Base-by-base conservation (phyloP, 2,797 vertebrate species). In the Heliangelus exortis region DNA sequence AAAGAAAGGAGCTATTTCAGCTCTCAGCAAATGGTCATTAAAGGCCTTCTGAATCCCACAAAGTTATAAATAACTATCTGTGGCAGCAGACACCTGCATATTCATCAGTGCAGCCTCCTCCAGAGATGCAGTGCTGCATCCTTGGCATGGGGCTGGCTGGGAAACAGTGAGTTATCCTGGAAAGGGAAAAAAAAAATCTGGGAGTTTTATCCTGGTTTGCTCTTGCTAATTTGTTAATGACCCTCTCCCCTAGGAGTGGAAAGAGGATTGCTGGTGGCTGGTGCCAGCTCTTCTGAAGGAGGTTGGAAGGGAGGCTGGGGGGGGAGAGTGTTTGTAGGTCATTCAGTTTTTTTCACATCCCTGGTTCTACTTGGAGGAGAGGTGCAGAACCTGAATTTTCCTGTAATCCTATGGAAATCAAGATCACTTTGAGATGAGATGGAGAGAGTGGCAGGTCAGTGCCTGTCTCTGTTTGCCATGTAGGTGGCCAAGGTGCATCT, bases 1-100 rank as follows among this genome's bases (percentile, higher is more conserved):
- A 87, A 59, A 73, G 54, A 68, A 80, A 73, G 45, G 65, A 87
- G 39, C 4, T 15, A 68, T 54, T 87, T 87, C 58, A 69, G 34
- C 55, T 94, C 74, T 82, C 3, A 9, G 54, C 53, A 92, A 84
- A 88, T 88, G 69, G 89, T 87, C 63, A 67, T 93, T 93, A 93
- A 90, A 92, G 69, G 59, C 39, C 71, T 93, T 81, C 94, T 83
- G 69, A 91, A 87, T 87, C 75, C 54, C 72, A 28, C 54, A 12
- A 72, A 87, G 78, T 90, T 88, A 84, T 83, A 89, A 89, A 93
- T 94, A 89, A 93, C 67, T 58, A 73, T 41, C 54, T 3, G 8
- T 69, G 62, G 57, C 87, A 82, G 50, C 55, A 19, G 34, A 36
- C 15, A 91, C 82, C 75, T 93, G 74, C 53, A 28, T 79, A 78